Conservation (phyloP, 2,888 invertebrate genomes). For the Athetis lepigone region DNA sequence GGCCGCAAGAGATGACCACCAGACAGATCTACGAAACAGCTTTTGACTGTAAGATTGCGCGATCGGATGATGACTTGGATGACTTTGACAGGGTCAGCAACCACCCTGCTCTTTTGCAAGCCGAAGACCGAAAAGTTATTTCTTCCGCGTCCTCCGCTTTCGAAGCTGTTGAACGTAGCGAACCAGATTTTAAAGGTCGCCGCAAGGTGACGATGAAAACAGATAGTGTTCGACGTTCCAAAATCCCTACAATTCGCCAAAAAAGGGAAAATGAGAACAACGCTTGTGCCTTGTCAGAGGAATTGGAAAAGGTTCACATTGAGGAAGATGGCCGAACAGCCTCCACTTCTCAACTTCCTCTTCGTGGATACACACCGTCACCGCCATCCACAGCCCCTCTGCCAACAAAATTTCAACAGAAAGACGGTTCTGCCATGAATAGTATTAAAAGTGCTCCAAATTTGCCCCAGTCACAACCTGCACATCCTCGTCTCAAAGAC, state of each 20-base stretch:
- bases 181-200: conserved; percentile 89
- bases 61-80: conserved; percentile 95
- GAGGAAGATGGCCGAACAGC: conserved; percentile 89
- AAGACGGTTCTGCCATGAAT: conserved; percentile 93
- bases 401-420: conserved; percentile 94
- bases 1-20: conserved; percentile 91
- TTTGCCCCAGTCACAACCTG: conserved; percentile 92
- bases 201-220: conserved; percentile 90
- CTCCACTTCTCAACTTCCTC: conserved; percentile 91
- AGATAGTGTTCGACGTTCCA: conserved; percentile 90
- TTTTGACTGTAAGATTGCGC: conserved; percentile 96
- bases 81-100: conserved; percentile 95
- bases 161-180: conserved; percentile 87
- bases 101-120: conserved; percentile 93
- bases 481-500: conserved; percentile 93
- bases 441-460: conserved; percentile 96
- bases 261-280: conserved; percentile 86
- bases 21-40: conserved; percentile 97
- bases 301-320: conserved; percentile 92
- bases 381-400: conserved; percentile 96
- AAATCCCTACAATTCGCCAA: conserved; percentile 91
- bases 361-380: conserved; percentile 94
- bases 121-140: conserved; percentile 85
- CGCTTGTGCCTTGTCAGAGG: conserved; percentile 85
- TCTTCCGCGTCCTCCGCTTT: conserved; percentile 88